Conservation (phyloP, 2,797 vertebrate genomes). For the Phalanger gymnotis region DNA sequence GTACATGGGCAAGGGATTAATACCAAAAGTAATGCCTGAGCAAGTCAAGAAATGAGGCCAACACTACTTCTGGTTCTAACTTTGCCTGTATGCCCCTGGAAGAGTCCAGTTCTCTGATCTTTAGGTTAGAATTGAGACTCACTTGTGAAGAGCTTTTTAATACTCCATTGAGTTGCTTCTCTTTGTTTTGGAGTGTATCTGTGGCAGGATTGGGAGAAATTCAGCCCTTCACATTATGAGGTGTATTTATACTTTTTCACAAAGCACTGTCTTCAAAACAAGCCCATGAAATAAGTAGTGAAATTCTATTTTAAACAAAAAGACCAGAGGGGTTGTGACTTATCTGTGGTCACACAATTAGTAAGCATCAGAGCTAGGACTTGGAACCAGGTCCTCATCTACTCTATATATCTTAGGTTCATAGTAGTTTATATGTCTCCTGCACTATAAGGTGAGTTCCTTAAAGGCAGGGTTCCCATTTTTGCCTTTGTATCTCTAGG, state of each 20-base stretch:
- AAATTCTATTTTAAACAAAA: not conserved
- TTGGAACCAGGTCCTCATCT: not conserved
- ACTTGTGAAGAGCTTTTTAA: not conserved
- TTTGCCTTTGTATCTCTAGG: not conserved
- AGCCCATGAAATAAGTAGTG: not conserved
- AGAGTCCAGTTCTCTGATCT: not conserved
- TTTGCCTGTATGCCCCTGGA: not conserved
- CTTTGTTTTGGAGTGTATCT: not conserved
- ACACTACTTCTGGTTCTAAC: not conserved
- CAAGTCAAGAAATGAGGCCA: constrained; percentile 4
- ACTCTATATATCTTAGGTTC: not conserved
- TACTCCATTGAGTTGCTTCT: not conserved
- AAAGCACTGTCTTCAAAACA: not conserved
- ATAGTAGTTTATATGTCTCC: not conserved
- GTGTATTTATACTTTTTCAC: not conserved
- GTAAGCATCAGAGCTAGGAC: not conserved
- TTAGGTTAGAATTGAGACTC: not conserved
- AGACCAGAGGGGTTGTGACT: not conserved
- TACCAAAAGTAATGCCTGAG: not conserved
- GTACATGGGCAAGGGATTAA: not conserved
- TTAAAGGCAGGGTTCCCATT: not conserved
- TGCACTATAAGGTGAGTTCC: not conserved
- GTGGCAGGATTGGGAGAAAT: not conserved
- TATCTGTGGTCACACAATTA: not conserved
- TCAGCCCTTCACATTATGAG: not conserved